Evolutionary conservation across 2,797 vertebrate genomes (phyloP).

Genomic region (Anolis apletophallus): DNA sequence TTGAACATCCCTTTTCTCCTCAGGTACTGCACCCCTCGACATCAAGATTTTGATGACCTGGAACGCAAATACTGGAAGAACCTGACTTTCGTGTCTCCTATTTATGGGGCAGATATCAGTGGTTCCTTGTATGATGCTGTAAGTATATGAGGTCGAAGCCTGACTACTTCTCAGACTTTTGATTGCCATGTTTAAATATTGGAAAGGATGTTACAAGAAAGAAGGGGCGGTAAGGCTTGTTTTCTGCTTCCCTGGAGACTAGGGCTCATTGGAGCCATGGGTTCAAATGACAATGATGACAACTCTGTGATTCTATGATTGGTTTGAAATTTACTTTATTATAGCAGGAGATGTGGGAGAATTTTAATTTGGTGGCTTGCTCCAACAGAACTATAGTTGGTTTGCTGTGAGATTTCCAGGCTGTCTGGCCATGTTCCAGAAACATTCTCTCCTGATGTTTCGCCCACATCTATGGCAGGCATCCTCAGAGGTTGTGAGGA

Average conservation of each 20-base stretch:
- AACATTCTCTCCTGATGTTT: too few relatives aligned
- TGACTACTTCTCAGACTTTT: not conserved
- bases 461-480: too few relatives aligned
- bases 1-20: not conserved
- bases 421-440: too few relatives aligned
- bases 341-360: not conserved
- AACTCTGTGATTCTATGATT: not conserved
- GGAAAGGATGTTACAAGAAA: too few relatives aligned
- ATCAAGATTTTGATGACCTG: slow-evolving; percentile 96
- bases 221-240: too few relatives aligned
- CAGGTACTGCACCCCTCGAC: slow-evolving; percentile 95
- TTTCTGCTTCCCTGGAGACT: too few relatives aligned
- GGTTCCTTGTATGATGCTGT: slow-evolving; percentile 95
- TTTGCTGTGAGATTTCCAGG: too few relatives aligned
- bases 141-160: slow-evolving; percentile 59
- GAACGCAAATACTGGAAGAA: slow-evolving; percentile 99
- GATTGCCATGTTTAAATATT: too few relatives aligned
- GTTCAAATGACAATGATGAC: not conserved
- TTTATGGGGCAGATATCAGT: slow-evolving; percentile 96
- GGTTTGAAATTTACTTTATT: not conserved
- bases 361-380: not conserved
- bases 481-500: too few relatives aligned
- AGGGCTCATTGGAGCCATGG: too few relatives aligned
- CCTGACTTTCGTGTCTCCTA: slow-evolving; percentile 94
- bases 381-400: not conserved